Conservation (phyloP, 2,888 invertebrate species). For the Cephus spinipes region DNA sequence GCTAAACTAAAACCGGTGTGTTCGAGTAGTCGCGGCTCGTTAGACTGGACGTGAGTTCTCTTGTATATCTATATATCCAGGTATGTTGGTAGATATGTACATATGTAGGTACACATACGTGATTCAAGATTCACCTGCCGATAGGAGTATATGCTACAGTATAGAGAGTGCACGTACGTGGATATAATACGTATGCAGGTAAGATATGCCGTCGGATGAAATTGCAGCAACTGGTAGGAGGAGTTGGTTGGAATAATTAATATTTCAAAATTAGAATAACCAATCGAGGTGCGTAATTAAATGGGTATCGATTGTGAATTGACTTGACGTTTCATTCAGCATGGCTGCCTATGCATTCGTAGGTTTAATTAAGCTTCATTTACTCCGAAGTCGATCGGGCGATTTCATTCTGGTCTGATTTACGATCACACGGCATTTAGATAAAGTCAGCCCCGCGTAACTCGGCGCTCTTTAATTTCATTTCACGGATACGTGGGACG, state of each 20-base stretch:
- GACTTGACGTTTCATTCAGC: background rate
- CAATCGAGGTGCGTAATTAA: background rate
- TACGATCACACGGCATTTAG: background rate
- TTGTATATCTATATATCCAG: conserved; percentile 18
- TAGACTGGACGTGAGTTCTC: conserved; percentile 13
- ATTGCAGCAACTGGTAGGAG: conserved; percentile 1
- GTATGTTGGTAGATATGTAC: conserved; percentile 9
- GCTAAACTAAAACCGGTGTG: conserved; percentile 44
- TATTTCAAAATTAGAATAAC: background rate
- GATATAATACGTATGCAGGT: background rate
- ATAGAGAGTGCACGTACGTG: conserved; percentile 1
- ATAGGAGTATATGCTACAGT: conserved; percentile 23
- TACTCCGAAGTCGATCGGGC: background rate
- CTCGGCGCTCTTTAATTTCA: background rate
- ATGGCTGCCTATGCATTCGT: background rate
- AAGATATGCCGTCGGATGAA: background rate
- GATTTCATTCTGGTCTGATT: background rate
- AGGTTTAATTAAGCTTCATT: background rate
- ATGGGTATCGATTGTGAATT: background rate
- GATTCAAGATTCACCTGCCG: conserved; percentile 41
- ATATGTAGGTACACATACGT: conserved; percentile 12
- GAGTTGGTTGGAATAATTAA: background rate
- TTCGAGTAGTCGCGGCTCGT: conserved; percentile 20
- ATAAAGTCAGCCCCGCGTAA: background rate
- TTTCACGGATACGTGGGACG: background rate